Conservation (phyloP, 1,140 invertebrate genomes). For the Xylocopa sonorina region DNA sequence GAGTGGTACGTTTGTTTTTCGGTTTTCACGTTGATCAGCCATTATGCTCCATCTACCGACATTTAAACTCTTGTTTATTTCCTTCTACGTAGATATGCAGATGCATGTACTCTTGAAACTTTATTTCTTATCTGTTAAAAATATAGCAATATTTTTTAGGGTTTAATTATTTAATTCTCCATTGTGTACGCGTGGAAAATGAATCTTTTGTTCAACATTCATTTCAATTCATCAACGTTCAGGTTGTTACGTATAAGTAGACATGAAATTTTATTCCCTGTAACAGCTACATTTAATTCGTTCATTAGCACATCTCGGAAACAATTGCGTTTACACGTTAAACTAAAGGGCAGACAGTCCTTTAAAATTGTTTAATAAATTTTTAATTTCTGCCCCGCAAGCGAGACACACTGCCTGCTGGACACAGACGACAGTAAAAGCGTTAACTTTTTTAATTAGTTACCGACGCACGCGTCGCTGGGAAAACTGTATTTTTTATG, state of each 20-base stretch:
- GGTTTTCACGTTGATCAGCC: background rate
- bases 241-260: background rate
- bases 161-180: no score
- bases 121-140: no score
- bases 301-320: background rate
- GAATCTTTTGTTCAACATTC: background rate
- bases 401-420: background rate
- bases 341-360: background rate
- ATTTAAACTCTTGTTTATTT: no score
- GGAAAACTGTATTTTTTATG: background rate
- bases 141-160: no score
- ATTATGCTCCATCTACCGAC: no score
- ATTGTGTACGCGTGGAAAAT: no score
- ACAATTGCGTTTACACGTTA: constrained; percentile 1
- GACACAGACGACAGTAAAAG: constrained; percentile 11
- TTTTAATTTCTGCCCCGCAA: background rate
- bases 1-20: background rate
- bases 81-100: no score
- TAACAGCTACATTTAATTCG: background rate
- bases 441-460: constrained; percentile 34
- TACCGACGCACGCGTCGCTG: background rate
- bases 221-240: background rate
- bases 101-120: no score
- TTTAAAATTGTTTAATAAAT: constrained; percentile 15
- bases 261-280: background rate